phyloP scores from a whole-genome alignment of 2,888 invertebrate genomes.

The Drosophila engyochracea region DNA sequence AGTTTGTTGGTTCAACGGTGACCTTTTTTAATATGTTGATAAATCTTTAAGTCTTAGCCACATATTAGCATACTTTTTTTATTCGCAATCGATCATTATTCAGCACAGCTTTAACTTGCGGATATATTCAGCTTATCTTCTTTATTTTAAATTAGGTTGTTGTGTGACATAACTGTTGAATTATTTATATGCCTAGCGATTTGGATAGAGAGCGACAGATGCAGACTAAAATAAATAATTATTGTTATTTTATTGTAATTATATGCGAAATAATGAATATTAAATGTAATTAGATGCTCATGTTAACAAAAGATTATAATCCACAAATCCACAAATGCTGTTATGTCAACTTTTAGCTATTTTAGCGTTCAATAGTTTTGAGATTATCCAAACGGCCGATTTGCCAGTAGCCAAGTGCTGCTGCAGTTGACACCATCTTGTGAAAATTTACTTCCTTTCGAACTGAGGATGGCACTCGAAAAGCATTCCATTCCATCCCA shows the following conservation, averaged over 20 bases:
- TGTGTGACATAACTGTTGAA: neutral
- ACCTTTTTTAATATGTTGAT: constrained; percentile 17
- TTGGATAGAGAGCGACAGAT: neutral
- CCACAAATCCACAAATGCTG: no score
- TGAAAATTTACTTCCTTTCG: constrained; percentile 58
- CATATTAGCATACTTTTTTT: neutral
- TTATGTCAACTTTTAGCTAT: constrained; percentile 2
- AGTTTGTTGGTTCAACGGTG: constrained; percentile 2
- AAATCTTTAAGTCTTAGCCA: constrained; percentile 27
- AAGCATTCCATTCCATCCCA: neutral
- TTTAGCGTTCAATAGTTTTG: constrained; percentile 39
- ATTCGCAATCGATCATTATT: neutral
- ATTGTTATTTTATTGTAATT: neutral
- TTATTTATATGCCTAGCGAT: neutral
- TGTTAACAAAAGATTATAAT: neutral
- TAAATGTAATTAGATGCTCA: neutral
- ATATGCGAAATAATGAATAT: no score
- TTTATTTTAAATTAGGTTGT: neutral
- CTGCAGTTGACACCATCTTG: constrained; percentile 66
- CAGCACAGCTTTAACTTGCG: constrained; percentile 61
- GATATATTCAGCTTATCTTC: constrained; percentile 15
- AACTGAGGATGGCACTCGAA: constrained; percentile 54
- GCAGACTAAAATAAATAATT: neutral
- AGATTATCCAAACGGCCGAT: constrained; percentile 26
- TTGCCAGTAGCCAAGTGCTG: constrained; percentile 18